phyloP scores from a whole-genome alignment of 2,888 invertebrate genomes.

The Mylabris sibirica region DNA sequence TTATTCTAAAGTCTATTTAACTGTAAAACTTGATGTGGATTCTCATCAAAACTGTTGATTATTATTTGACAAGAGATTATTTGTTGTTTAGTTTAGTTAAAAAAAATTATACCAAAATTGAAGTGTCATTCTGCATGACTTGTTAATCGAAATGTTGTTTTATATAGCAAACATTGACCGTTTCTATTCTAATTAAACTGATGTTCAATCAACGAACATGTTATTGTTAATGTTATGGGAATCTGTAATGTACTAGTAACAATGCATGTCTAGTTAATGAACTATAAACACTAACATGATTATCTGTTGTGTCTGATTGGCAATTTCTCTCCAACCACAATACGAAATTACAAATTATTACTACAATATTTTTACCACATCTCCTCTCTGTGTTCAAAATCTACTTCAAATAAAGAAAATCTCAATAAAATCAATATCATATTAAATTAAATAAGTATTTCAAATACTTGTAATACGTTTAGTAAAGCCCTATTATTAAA shows the following conservation, averaged over 20 bases:
- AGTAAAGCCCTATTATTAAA: too few relatives aligned
- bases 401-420: not conserved
- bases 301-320: not conserved
- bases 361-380: not conserved
- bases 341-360: not conserved
- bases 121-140: not conserved
- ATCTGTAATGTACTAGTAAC: not conserved
- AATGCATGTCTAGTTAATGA: not conserved
- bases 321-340: not conserved
- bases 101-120: not conserved
- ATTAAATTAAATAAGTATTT: too few relatives aligned
- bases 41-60: too few relatives aligned
- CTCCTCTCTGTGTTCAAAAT: not conserved
- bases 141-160: not conserved
- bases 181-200: not conserved
- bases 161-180: not conserved
- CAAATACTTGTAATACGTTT: too few relatives aligned
- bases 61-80: too few relatives aligned
- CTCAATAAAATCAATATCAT: too few relatives aligned
- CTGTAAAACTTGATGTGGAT: too few relatives aligned
- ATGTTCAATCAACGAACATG: not conserved
- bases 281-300: not conserved
- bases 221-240: not conserved
- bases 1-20: too few relatives aligned
- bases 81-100: too few relatives aligned